Base-by-base conservation (phyloP, 2,888 invertebrate genomes). In the Hofmannophila pseudospretella region DNA sequence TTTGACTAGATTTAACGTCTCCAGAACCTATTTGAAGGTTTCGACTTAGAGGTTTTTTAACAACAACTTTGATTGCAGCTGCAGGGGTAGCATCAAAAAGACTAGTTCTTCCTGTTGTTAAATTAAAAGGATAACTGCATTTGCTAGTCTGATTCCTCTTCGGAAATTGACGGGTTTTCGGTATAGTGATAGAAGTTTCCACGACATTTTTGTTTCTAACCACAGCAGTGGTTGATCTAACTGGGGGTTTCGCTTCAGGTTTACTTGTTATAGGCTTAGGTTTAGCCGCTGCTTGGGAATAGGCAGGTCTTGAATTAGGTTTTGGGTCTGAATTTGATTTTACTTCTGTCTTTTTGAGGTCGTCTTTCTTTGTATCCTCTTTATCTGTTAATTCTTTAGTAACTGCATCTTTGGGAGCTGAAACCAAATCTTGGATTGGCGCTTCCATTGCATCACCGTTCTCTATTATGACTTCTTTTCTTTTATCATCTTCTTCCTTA, bases 251-350 rank as follows among this genome's bases (percentile, higher is more conserved):
- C 0, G 67, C 52, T 56, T 84, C 81, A 3, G 58, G 47, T 70
- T 79, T 86, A 9, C 57, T 25, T 2, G 49, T 61, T 1, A 63
- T 55, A 26, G 67, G 51, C 52, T 87, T 88, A 3, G 87, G 87
- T 56, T 88, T 88, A 16, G 88, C 86, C 20, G 88, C 88, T 12
- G 87, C 87, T 66, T 87, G 87, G 0, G 87, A 88, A 51, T 88
- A 88, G 12, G 88, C 87, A 2, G 87, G 79, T 47, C 73, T 70
- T 5, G 63, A 33, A 7, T 43, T 57, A 2, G 52, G 49, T 54
- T 77, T 41, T 7, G 38, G 12, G 30, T 80, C 78, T 28, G 30
- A 38, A 31, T 79, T 78, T 28, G 32, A 38, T 62, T 68, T 78
- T 2, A 36, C 7, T 23, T 78, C 75, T 22, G 38, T 11, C 43